Base-by-base conservation (phyloP, 2,797 vertebrate species). In the Rhinichthys osculus region DNA sequence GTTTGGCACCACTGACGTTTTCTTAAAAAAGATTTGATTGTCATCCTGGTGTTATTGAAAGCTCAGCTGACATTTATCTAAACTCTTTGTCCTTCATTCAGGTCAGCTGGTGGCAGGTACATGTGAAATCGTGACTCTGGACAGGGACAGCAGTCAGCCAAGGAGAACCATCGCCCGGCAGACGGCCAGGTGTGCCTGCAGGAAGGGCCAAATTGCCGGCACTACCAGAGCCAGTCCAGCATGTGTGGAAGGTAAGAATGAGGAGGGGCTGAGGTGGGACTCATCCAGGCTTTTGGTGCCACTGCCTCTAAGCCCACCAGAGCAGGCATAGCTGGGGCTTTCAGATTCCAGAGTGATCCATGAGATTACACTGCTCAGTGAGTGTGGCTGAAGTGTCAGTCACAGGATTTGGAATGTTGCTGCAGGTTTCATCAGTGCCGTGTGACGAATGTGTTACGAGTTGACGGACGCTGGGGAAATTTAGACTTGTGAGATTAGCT, bases 71-170 rank as follows among this genome's bases (percentile, higher is more conserved):
- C 67, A 64, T 85, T 85, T 73, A 16, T 69, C 33, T 30, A 67
- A 87, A 78, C 44, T 17, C 44, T 87, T 78, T 86, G 44, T 86
- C 79, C 72, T 88, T 76, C 80, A 85, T 84, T 70, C 96, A 99
- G 98, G 98, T 96, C 98, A 99, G 88, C 95, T 99, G 96, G 98
- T 96, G 90, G 98, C 98, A 86, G 98, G 98, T 94, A 95, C 95
- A 89, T 99, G 98, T 94, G 98, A 99, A 94, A 99, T 99, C 90
- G 97, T 99, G 94, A 99, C 97, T 89, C 95, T 99, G 95, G 97
- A 99, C 97, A 96, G 96, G 93, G 98, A 99, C 94, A 99, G 97
- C 96, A 99, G 97, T 94, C 98, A 99, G 94, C 98, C 98, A 11
- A 96, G 97, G 94, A 97, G 98, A 95, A 99, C 98, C 89, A 98